phyloP scores from a whole-genome alignment of 1,140 invertebrate genomes.

The Nomia melanderi region DNA sequence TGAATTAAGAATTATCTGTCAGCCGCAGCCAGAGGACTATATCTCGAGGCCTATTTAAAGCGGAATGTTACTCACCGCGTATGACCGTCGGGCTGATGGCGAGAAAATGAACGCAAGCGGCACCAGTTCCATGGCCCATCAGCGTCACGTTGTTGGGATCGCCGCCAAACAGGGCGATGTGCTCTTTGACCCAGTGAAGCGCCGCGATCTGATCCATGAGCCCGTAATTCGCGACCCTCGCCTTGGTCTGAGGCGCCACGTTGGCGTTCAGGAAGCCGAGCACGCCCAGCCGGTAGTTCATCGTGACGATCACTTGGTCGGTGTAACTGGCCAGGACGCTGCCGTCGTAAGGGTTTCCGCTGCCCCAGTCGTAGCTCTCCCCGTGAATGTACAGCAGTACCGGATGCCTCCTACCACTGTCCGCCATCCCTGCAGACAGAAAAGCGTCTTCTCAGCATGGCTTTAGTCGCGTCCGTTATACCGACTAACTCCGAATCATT shows the following conservation, averaged over 20 bases:
- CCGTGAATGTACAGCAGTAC: slow-evolving; percentile 97
- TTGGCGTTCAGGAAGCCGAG: slow-evolving; percentile 95
- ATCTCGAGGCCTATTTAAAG: too few species aligned
- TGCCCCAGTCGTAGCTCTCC: slow-evolving; percentile 96
- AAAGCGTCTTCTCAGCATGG: not conserved
- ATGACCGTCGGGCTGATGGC: slow-evolving; percentile 96
- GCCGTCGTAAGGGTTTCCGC: slow-evolving; percentile 97
- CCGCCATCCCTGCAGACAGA: slow-evolving; percentile 74
- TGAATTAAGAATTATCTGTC: too few species aligned
- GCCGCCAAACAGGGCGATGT: slow-evolving; percentile 94
- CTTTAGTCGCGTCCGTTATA: not conserved
- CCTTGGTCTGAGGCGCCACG: slow-evolving; percentile 88
- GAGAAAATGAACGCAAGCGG: slow-evolving; percentile 96
- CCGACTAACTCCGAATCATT: too few species aligned
- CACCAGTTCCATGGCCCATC: slow-evolving; percentile 96
- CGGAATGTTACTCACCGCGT: slow-evolving; percentile 84
- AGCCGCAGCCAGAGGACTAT: too few species aligned
- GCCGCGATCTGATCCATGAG: slow-evolving; percentile 96
- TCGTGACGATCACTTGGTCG: slow-evolving; percentile 95
- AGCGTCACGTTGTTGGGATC: slow-evolving; percentile 94
- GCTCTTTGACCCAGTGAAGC: slow-evolving; percentile 95
- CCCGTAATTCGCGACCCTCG: slow-evolving; percentile 94
- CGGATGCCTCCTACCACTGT: slow-evolving; percentile 85
- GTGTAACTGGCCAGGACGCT: slow-evolving; percentile 94
- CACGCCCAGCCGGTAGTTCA: slow-evolving; percentile 98